phyloP scores from a whole-genome alignment of 2,113 vertebrate species.

The Ovibos moschatus region DNA sequence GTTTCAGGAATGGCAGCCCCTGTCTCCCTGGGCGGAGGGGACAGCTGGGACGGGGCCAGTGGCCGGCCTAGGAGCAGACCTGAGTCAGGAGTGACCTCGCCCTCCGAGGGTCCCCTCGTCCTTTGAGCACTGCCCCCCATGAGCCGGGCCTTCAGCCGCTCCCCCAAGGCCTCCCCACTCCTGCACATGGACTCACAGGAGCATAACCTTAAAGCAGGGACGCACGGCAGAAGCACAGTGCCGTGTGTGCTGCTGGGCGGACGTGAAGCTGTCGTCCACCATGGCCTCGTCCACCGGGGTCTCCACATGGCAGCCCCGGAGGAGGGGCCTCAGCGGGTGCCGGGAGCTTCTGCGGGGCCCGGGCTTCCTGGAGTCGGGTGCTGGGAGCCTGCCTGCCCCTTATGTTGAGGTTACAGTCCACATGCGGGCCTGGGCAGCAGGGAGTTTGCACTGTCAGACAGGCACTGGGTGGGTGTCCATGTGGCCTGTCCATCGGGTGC shows the following conservation, averaged over 20 bases:
- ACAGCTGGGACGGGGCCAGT: no score
- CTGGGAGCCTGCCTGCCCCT: background rate
- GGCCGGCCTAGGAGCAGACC: background rate
- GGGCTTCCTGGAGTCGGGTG: background rate
- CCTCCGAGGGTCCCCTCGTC: background rate
- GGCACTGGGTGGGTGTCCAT: background rate
- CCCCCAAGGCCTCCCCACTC: accelerated
- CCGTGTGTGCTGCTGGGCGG: accelerated
- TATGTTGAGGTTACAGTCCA: constrained; percentile 58
- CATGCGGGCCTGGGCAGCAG: background rate
- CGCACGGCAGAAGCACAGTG: accelerated
- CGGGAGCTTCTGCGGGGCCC: background rate
- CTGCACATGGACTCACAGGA: background rate
- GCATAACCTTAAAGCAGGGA: background rate
- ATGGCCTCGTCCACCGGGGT: background rate
- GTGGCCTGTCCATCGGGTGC: background rate
- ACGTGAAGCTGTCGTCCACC: accelerated
- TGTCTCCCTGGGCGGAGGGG: background rate
- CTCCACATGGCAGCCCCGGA: background rate
- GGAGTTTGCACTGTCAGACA: background rate
- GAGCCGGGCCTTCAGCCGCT: background rate
- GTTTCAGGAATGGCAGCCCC: background rate
- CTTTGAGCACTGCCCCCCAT: no score
- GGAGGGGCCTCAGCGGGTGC: background rate
- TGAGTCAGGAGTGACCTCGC: background rate